Percentiles rank a stretch among this genome's conserved stretches.
These are phyloP conservation scores for Lasioglossum zephyrum DNA, from an alignment of 2,888 invertebrate genomes.

Conservation along the genomic window DNA sequence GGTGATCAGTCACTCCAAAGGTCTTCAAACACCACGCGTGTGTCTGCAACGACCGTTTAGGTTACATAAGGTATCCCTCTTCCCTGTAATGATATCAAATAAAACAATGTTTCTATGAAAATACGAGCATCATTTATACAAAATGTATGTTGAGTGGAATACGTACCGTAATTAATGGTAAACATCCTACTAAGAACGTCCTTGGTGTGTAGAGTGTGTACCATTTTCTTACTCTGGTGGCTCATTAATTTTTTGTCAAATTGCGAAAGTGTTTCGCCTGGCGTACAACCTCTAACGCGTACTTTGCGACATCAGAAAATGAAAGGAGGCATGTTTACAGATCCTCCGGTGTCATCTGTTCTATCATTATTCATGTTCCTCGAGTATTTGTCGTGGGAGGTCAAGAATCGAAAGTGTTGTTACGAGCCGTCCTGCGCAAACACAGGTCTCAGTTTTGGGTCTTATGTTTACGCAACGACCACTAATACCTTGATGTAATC, in stretches of 20 bases:
- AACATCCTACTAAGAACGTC: not conserved
- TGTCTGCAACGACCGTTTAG: not conserved
- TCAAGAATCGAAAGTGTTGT: not conserved
- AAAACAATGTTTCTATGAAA: conserved; percentile 10
- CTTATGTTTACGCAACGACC: not conserved
- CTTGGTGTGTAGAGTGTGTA: not conserved
- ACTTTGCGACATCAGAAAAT: not conserved
- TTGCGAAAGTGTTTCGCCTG: not conserved
- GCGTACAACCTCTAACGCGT: not conserved
- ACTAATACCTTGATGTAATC: not conserved
- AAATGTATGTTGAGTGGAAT: not conserved
- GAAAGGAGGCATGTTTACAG: not conserved
- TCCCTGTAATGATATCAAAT: conserved; percentile 2
- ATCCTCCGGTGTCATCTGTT: not conserved
- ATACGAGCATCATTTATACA: not conserved
- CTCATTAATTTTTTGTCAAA: not conserved
- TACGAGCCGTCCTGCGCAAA: not conserved
- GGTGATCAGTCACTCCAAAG: not conserved
- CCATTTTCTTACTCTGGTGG: not conserved
- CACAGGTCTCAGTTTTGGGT: not conserved
- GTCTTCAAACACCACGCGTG: not conserved
- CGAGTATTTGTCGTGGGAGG: not conserved
- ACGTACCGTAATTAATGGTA: not conserved
- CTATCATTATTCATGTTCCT: not conserved
- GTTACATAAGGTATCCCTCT: not conserved